Conservation (phyloP, 2,797 vertebrate species). For the Eulemur coronatus region DNA sequence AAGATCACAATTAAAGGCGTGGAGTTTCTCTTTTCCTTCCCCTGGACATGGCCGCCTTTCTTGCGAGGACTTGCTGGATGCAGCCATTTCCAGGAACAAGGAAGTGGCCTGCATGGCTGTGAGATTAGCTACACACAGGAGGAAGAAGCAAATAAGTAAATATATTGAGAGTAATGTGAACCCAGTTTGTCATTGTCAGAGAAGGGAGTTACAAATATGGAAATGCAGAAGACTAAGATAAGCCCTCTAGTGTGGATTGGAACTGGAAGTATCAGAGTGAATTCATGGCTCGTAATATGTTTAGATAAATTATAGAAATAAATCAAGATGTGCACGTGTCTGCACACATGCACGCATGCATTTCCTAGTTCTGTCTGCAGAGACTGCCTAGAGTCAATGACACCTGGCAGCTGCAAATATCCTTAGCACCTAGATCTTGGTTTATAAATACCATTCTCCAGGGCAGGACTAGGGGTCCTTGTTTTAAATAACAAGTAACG, state of each 20-base stretch:
- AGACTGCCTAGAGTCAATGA: background rate
- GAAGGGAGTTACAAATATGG: background rate
- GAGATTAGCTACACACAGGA: background rate
- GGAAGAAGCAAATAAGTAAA: background rate
- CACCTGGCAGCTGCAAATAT: background rate
- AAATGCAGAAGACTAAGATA: background rate
- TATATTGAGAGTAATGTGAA: background rate
- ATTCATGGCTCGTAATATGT: background rate
- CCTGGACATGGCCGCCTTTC: background rate
- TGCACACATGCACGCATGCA: background rate
- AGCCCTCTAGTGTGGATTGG: background rate
- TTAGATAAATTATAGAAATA: background rate
- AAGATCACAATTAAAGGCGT: background rate
- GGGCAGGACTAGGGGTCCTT: background rate
- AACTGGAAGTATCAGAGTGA: background rate
- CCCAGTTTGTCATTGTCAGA: background rate
- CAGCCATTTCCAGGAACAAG: background rate
- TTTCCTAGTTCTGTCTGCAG: background rate
- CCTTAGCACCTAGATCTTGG: background rate
- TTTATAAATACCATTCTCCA: background rate
- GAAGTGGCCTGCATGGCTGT: background rate
- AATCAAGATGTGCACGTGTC: background rate
- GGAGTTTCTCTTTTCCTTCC: background rate
- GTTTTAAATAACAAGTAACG: background rate
- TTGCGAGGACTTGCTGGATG: background rate